Base-by-base conservation (phyloP, 2,113 vertebrate genomes). In the Hydropotes inermis region DNA sequence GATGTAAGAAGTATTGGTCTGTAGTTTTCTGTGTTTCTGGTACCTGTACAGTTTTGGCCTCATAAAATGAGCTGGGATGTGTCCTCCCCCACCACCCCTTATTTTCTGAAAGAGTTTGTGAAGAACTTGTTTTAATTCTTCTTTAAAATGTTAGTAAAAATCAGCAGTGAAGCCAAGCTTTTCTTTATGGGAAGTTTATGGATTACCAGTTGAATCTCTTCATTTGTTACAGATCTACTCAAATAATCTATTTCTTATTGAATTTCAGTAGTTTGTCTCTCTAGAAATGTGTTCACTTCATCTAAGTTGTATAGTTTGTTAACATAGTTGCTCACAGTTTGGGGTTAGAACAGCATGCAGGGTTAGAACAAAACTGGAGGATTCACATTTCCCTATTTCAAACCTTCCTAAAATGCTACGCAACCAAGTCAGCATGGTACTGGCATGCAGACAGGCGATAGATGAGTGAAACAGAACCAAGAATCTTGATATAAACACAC, bases 371-470 rank as follows among this genome's bases (percentile, higher is more conserved):
- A 45, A 33, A 28, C 1, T 16, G 45, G 25, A 83, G 50, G 45
- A 61, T 12, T 45, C 11, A 45, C 1, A 36, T 6, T 33, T 82
- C 28, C n/a, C n/a, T 19, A 11, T 39, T 55, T 93, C 54, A 54
- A 27, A 54, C 50, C 30, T 76, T 4, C n/a, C 15, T 9, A 11
- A 14, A 55, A 54, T 43, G 74, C 30, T 23, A 45, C 12, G 25
- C 0, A 6, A 45, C 11, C 9, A 19, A 19, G 13, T 36, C 76
- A 14, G 27, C 19, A 16, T 0, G 1, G 36, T 1, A 2, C 10
- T 2, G 33, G 74, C 5, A 4, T 8, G 9, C 25, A 55, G 33
- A 9, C 0, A 36, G 78, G 47, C 11, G 3, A 43, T 0, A 28
- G 25, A 30, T 7, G 27, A 11, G 27, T 17, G 85, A 47, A 11